phyloP scores from a whole-genome alignment of 2,888 invertebrate species.

The Morpho deidamia region DNA sequence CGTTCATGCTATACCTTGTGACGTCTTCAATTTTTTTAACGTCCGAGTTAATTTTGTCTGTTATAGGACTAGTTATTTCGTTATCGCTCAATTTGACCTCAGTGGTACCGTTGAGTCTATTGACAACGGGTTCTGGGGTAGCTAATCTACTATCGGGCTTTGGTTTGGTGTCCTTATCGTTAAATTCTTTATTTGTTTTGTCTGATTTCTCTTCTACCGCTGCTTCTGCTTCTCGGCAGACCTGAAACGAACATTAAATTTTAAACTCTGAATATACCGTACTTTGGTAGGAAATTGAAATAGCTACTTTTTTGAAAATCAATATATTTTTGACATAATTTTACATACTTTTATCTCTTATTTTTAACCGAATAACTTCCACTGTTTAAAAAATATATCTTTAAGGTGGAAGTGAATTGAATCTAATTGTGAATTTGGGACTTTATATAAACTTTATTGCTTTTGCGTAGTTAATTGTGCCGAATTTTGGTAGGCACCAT shows the following conservation, averaged over 20 bases:
- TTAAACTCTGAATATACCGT: background rate
- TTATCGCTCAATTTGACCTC: slow-evolving; percentile 33
- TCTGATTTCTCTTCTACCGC: slow-evolving; percentile 58
- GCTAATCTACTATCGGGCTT: slow-evolving; percentile 34
- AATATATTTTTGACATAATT: too few species aligned
- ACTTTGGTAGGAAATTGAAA: too few species aligned
- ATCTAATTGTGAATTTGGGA: too few species aligned
- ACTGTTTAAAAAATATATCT: too few species aligned
- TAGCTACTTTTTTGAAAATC: too few species aligned
- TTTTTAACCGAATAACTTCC: too few species aligned
- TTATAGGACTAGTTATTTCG: slow-evolving; percentile 23
- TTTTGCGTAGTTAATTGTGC: too few species aligned
- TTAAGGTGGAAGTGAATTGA: too few species aligned
- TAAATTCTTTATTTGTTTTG: slow-evolving; percentile 31
- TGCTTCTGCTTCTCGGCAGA: slow-evolving; percentile 66
- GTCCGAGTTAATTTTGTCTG: slow-evolving; percentile 15
- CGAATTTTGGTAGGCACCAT: background rate
- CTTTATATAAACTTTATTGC: too few species aligned
- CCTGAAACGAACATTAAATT: slow-evolving; percentile 34
- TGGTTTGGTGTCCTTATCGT: slow-evolving; percentile 33
- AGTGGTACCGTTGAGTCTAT: slow-evolving; percentile 23
- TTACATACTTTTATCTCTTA: too few species aligned
- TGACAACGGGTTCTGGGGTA: slow-evolving; percentile 24
- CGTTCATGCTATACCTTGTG: slow-evolving; percentile 8
- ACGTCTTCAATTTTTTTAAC: slow-evolving; percentile 18